A percentile compares a stretch with the other conserved stretches of the same genome.
phyloP scores from a whole-genome alignment of 2,888 invertebrate genomes.

The Synanthedon andrenaeformis region DNA sequence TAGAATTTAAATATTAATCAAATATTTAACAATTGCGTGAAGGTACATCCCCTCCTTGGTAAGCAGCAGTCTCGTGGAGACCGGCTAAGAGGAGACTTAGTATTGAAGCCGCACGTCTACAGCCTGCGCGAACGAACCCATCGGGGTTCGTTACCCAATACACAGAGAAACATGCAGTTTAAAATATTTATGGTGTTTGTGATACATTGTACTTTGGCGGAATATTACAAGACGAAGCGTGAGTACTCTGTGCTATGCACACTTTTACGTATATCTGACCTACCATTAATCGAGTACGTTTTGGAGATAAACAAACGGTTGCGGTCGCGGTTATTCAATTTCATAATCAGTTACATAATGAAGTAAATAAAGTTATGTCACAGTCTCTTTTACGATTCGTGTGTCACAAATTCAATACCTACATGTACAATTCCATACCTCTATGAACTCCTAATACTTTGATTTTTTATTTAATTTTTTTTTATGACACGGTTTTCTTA shows the following conservation, averaged over 20 bases:
- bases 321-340: slow-evolving; percentile 19
- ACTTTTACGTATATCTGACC: slow-evolving; percentile 9
- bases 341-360: slow-evolving; percentile 23
- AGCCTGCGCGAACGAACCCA: slow-evolving; percentile 31
- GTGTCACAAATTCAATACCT: background rate
- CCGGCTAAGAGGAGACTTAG: slow-evolving; percentile 37
- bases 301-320: slow-evolving; percentile 16
- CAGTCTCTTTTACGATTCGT: slow-evolving; percentile 6
- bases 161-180: slow-evolving; percentile 39
- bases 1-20: slow-evolving; percentile 52
- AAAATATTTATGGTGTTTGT: slow-evolving; percentile 55
- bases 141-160: slow-evolving; percentile 13
- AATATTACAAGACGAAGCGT: slow-evolving; percentile 60
- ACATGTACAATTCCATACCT: too few relatives aligned
- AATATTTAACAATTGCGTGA: slow-evolving; percentile 59
- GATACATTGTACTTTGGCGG: slow-evolving; percentile 39
- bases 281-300: slow-evolving; percentile 7
- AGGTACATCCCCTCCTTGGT: slow-evolving; percentile 37
- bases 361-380: slow-evolving; percentile 24
- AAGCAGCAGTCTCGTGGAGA: slow-evolving; percentile 25
- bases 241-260: slow-evolving; percentile 25
- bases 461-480: too few relatives aligned
- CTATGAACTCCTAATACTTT: too few relatives aligned
- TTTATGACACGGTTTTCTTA: too few relatives aligned
- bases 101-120: slow-evolving; percentile 44